phyloP scores from a whole-genome alignment of 2,888 invertebrate species.

The Platycheirus albimanus region DNA sequence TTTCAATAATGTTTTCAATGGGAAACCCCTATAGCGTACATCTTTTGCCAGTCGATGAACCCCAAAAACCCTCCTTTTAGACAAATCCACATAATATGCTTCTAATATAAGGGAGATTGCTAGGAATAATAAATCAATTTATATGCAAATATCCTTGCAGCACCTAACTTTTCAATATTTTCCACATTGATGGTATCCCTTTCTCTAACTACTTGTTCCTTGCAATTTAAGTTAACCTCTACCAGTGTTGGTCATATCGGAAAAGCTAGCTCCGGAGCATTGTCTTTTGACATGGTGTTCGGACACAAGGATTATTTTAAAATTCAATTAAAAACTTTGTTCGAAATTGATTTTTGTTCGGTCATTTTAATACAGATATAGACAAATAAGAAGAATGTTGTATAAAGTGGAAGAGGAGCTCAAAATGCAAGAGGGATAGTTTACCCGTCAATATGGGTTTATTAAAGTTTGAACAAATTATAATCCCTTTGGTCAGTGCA shows the following conservation, averaged over 20 bases:
- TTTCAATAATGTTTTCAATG: too few species aligned
- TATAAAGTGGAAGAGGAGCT: background rate
- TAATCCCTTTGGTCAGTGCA: background rate
- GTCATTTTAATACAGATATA: too few species aligned
- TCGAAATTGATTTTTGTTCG: constrained; percentile 49
- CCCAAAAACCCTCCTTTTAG: too few species aligned
- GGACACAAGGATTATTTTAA: constrained; percentile 58
- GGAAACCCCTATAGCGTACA: too few species aligned
- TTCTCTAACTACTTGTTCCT: constrained; percentile 50
- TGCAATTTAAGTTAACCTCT: constrained; percentile 71
- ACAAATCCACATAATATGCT: background rate
- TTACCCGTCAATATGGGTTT: constrained; percentile 23
- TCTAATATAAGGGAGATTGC: background rate
- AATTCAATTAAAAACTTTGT: constrained; percentile 68
- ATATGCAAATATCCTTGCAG: constrained; percentile 68
- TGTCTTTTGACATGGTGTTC: constrained; percentile 65
- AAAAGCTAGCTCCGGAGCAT: constrained; percentile 41
- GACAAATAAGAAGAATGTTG: background rate
- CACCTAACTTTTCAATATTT: constrained; percentile 64
- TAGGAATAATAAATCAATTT: constrained; percentile 56
- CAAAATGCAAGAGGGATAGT: background rate
- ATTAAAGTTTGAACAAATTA: background rate
- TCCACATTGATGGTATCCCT: constrained; percentile 40
- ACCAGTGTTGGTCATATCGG: constrained; percentile 30
- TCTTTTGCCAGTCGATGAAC: too few species aligned